Evolutionary conservation across 1,140 invertebrate genomes (phyloP), one percentile per base, ranked within the genome.

Genomic region (Hermatobates lingyangjiaoensis): DNA sequence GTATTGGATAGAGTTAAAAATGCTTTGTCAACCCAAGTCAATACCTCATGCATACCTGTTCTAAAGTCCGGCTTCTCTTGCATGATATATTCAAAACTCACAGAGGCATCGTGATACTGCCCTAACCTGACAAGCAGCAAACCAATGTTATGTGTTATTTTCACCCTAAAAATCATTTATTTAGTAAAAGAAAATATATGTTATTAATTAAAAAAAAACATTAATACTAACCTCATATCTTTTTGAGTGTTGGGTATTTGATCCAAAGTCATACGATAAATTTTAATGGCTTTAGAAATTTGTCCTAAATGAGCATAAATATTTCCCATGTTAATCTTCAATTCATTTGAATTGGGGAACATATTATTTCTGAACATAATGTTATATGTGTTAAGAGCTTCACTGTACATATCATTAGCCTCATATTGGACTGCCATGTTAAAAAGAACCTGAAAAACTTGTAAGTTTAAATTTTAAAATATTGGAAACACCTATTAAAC

Each of bases 61-160:
- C 81, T 84, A 61, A 93, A 92, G 61, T 89, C 86, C 1, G 90
- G 79, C 58, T 86, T 81, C 63, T 98, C 92, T 51, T 85, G 82
- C 88, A 98, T 95, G 48, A 97, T 94, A 69, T 92, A 94, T 65
- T 98, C 94, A 69, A 98, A 96, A 62, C 88, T 92, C 15, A 83
- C 85, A 27, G 91, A 83, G 0, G 95, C 95, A 65, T 98, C 93
- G 57, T 83, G 82, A 64, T 91, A 93, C 63, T 95, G 90, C 7
- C 87, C 89, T 82, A 98, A 87, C 64, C 87, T 85, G 0, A 98
- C 83, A 65, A 97, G 87, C 10, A 95, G 72, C 52, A 97, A 79
- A 0, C 90, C 95, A 64, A 98, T 98, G 61, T 99, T 99, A 66
- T 97, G 91, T 80, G 94, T 94, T 48, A 98, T 93, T 70, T 94